phyloP scores from a whole-genome alignment of 2,797 vertebrate species.

The Hydrocynus forskahlii region DNA sequence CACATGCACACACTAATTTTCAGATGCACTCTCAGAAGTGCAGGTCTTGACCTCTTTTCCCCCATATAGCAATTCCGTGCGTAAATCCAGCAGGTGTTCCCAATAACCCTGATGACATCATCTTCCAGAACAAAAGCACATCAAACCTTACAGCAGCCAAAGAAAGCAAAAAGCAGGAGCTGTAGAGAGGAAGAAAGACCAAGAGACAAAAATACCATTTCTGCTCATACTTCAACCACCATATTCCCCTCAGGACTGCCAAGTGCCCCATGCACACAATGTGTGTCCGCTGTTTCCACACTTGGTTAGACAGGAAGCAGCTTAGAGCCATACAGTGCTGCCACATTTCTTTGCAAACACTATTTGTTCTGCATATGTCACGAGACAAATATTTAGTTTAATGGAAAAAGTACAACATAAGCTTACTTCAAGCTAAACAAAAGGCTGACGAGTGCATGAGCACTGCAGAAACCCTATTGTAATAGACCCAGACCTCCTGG shows the following conservation, averaged over 20 bases:
- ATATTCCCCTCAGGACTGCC: conserved; percentile 16
- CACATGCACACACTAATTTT: conserved; percentile 36
- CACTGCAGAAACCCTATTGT: conserved; percentile 1
- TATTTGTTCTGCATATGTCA: conserved; percentile 25
- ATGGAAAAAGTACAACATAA: not conserved
- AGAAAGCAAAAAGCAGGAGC: conserved; percentile 62
- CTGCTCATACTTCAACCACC: conserved; percentile 42
- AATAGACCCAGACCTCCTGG: not conserved
- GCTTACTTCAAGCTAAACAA: not conserved
- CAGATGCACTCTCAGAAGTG: conserved; percentile 53
- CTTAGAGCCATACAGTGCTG: not conserved
- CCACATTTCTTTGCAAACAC: not conserved
- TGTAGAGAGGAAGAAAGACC: conserved; percentile 62
- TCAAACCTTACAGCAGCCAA: conserved; percentile 62
- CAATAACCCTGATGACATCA: conserved; percentile 70
- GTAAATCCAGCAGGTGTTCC: conserved; percentile 75
- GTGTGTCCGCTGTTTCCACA: conserved; percentile 13
- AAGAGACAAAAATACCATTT: conserved; percentile 60
- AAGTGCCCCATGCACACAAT: conserved; percentile 10
- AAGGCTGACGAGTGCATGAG: not conserved
- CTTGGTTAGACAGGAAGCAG: conserved; percentile 6
- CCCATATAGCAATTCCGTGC: conserved; percentile 58
- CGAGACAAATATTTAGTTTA: not conserved
- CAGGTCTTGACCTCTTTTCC: conserved; percentile 64
- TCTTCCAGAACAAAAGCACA: conserved; percentile 55